Evolutionary conservation across 2,797 vertebrate species (phyloP), one percentile per base, ranked within the genome.

Genomic region (Alosa sapidissima): DNA sequence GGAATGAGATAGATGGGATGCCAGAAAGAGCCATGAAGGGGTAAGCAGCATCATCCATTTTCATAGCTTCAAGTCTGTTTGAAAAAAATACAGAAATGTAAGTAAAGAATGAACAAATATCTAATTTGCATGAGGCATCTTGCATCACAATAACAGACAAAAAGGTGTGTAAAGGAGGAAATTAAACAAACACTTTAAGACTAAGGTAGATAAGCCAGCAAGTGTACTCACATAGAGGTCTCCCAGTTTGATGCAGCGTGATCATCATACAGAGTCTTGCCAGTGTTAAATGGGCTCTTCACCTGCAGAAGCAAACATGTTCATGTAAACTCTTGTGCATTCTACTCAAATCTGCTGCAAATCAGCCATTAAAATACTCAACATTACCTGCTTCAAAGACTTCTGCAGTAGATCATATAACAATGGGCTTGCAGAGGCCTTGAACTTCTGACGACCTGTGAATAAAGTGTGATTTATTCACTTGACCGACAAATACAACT

Each of bases 1-100:
- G 92, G 90, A 99, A 99, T 9, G 98, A 98, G 88, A 98, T 21
- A 1, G 97, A 96, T 0, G 98, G 98, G 65, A 99, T 97, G 84
- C 98, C 98, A 0, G 97, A 96, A 86, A 94, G 96, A 1, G 97
- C 91, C 91, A 99, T 92, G 90, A 99, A 98, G 28, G 98, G 95
- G 87, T 97, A 98, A 0, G 96, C 96, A 36, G 96, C 92, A 84
- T 98, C 96, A 21, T 97, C 96, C 45, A 96, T 87, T 1, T 93
- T 91, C 93, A 98, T 95, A 0, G 95, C 91, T 86, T 89, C 92
- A 0, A 97, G 93, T 87, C 94, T 96, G 92, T 87, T 89, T 4
- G 86, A n/a, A 83, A 85, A 55, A 36, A 28, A 9, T 7, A 68
- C 41, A 41, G 4, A 41, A 41, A 41, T 41, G 8, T 60, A 54